Conservation (phyloP, 2,888 invertebrate species). For the Ormyrus nitidulus region DNA sequence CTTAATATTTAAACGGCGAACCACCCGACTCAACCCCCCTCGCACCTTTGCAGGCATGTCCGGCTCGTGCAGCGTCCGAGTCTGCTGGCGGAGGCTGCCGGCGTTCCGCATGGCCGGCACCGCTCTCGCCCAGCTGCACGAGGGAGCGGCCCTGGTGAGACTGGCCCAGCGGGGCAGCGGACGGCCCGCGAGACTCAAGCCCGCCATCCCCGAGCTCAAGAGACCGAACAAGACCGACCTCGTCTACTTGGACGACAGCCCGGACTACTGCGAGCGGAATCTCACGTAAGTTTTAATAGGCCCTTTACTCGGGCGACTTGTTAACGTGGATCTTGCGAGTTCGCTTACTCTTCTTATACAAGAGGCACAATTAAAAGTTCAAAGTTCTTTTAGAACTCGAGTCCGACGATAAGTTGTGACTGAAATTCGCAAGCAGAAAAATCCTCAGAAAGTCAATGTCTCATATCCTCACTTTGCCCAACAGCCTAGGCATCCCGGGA, state of each 20-base stretch:
- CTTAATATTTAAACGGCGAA: too few species aligned
- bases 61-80: constrained; percentile 92
- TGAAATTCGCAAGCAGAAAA: too few species aligned
- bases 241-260: constrained; percentile 92
- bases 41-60: constrained; percentile 80
- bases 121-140: constrained; percentile 86
- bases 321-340: too few species aligned
- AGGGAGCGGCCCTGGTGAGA: constrained; percentile 90
- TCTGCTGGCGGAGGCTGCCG: constrained; percentile 92
- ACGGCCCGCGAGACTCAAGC: constrained; percentile 83
- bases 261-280: constrained; percentile 93
- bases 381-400: too few species aligned
- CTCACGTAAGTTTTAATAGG: constrained; percentile 80
- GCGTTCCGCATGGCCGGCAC: constrained; percentile 87
- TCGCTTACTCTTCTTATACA: too few species aligned
- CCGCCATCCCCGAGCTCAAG: constrained; percentile 86
- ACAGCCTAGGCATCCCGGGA: constrained; percentile 87
- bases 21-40: too few species aligned
- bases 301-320: not conserved
- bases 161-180: constrained; percentile 79
- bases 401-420: too few species aligned
- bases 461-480: constrained; percentile 54
- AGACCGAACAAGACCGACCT: constrained; percentile 93
- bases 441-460: too few species aligned
- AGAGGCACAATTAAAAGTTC: too few species aligned